A percentile compares a stretch with the other conserved stretches of the same genome.
Conservation (phyloP, 1,140 invertebrate species). For the Nilaparvata lugens region DNA sequence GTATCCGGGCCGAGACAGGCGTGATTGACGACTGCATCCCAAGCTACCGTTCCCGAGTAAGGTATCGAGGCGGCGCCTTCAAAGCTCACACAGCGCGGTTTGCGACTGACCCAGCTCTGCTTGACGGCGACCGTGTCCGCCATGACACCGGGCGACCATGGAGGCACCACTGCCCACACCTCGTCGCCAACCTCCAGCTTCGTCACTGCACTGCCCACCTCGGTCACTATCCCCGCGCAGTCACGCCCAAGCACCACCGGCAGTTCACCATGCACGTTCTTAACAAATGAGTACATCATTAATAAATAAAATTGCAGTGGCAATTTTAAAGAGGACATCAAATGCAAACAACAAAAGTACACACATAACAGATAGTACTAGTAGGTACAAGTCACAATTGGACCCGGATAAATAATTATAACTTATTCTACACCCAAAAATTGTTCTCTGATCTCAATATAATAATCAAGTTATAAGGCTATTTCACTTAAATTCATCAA, state of each 20-base stretch:
- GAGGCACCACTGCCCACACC: conserved; percentile 47
- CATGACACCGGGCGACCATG: conserved; percentile 48
- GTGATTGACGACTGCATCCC: conserved; percentile 49
- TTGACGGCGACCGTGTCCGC: conserved; percentile 49
- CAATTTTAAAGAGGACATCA: too few relatives aligned
- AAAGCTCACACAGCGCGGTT: conserved; percentile 54
- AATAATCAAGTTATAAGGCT: too few relatives aligned
- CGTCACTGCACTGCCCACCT: conserved; percentile 48
- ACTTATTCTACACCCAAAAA: too few relatives aligned
- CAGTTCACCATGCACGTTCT: conserved; percentile 41
- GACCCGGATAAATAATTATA: too few relatives aligned
- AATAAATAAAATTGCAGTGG: too few relatives aligned
- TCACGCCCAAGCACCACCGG: conserved; percentile 57
- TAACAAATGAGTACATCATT: conserved; percentile 23
- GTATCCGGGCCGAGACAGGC: conserved; percentile 42
- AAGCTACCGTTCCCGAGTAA: conserved; percentile 57
- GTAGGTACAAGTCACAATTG: too few relatives aligned
- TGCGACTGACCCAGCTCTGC: conserved; percentile 46
- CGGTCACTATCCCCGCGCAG: conserved; percentile 55
- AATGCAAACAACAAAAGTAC: too few relatives aligned
- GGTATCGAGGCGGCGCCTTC: conserved; percentile 60
- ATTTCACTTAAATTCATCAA: too few relatives aligned
- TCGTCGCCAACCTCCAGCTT: conserved; percentile 54
- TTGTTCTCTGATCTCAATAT: too few relatives aligned
- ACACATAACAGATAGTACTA: too few relatives aligned